Conservation (phyloP, 2,113 vertebrate genomes). For the Alaudala cheleensis region DNA sequence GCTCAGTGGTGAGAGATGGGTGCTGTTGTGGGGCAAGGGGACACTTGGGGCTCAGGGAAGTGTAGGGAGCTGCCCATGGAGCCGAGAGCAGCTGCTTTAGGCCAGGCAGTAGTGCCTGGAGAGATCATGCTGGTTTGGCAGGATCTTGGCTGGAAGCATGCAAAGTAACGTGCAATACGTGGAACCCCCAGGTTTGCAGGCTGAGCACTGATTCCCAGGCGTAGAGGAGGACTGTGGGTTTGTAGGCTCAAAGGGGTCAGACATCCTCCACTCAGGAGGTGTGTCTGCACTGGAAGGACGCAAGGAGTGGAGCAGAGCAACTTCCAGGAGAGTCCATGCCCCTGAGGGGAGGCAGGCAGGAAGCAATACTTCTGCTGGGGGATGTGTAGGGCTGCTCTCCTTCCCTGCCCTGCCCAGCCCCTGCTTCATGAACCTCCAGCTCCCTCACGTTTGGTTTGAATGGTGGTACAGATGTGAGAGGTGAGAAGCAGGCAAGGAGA, state of each 20-base stretch:
- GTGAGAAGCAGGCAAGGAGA: fast-evolving
- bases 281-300: too few relatives aligned
- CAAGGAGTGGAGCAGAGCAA: neutral
- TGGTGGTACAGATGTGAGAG: neutral
- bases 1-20: neutral
- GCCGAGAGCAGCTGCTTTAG: neutral
- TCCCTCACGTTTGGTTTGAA: fast-evolving
- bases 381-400: neutral
- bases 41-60: neutral
- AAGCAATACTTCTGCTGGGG: neutral
- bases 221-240: neutral
- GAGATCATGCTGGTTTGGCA: neutral
- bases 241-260: neutral
- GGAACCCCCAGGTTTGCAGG: neutral
- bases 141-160: neutral
- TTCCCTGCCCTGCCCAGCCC: neutral
- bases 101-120: neutral
- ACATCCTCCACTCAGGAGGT: neutral
- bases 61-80: neutral
- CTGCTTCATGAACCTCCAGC: neutral
- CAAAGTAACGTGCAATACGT: fast-evolving
- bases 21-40: neutral
- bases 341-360: neutral
- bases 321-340: fast-evolving
- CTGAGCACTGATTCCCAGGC: neutral